Percentiles rank a stretch among this genome's conserved stretches.
phyloP scores from a whole-genome alignment of 2,113 vertebrate genomes.

The Prunella fulvescens region DNA sequence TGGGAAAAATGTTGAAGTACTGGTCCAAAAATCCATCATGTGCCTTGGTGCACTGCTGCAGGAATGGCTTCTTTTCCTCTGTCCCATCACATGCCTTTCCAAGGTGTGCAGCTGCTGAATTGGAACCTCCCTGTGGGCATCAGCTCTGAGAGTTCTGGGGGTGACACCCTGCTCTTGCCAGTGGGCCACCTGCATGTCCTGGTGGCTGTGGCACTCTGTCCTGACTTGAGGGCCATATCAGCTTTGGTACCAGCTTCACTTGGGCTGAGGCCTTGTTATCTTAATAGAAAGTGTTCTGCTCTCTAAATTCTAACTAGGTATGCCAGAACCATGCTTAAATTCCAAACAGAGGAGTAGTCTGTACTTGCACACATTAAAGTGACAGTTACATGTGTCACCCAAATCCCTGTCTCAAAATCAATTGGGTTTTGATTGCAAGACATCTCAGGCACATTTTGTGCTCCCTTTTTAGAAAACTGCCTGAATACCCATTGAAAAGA shows the following conservation, averaged over 20 bases:
- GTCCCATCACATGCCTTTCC: neutral
- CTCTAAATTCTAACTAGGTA: neutral
- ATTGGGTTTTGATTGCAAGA: neutral
- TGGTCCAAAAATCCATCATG: neutral
- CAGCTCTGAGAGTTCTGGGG: neutral
- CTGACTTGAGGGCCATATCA: neutral
- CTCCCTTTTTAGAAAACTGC: neutral
- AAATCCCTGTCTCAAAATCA: neutral
- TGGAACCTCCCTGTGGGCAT: neutral
- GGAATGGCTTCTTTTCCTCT: neutral
- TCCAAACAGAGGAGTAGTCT: neutral
- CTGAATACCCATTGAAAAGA: neutral
- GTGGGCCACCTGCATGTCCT: neutral
- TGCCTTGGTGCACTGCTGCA: neutral
- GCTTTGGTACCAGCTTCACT: neutral
- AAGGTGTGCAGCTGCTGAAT: neutral
- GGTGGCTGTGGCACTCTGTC: neutral
- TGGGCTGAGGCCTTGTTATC: neutral
- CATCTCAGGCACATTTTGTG: rapidly evolving
- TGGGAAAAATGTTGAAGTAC: neutral
- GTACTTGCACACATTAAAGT: neutral
- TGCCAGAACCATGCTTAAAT: neutral
- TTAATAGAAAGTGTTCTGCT: neutral
- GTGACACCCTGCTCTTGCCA: neutral
- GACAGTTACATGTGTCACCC: neutral